Evolutionary conservation across 2,888 invertebrate species (phyloP), one percentile per base, ranked within the genome.

Genomic region (Sarcophaga caerulescens): DNA sequence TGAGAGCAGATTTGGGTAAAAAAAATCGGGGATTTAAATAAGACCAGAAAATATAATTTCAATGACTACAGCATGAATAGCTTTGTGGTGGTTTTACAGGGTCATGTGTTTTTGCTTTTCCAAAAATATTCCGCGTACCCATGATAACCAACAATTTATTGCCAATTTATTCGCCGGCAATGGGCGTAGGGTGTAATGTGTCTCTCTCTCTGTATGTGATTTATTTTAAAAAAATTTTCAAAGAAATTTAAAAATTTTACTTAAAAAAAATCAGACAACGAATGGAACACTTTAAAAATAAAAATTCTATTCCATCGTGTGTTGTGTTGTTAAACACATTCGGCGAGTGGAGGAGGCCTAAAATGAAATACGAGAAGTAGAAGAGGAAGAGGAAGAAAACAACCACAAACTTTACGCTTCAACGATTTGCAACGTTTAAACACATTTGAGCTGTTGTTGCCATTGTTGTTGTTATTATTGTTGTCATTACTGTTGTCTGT

Each of bases 351-450:
- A 68, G 66, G 47, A 68, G 66, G 47, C 8, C 59, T 65, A 59
- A 59, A 45, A 52, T 4, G 3, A 1, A 12, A 52, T 35, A 35
- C 8, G 35, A 35, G 35, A 70, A 59, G 35, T 1, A 60, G 17
- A 60, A 21, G n/a, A 60, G 21, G 3, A 19, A 76, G 65, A 62
- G 69, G 62, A 74, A 75, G 63, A 66, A 69, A 74, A 74, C 44
- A 84, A 84, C 79, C 45, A 65, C 75, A 80, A 80, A 71, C 25
- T 84, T 75, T 52, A 75, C 60, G 79, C 84, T 80, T 84, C 12
- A 84, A 66, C 66, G 70, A 78, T 44, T 82, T 57, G 65, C 70
- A 66, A 71, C 66, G 79, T 76, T 62, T 19, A 76, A 79, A 82
- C 57, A 45, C 45, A 65, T 12, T 21, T 21, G 44, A 17, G 10